phyloP scores from a whole-genome alignment of 2,797 vertebrate genomes.

The Bradypodion ventrale region DNA sequence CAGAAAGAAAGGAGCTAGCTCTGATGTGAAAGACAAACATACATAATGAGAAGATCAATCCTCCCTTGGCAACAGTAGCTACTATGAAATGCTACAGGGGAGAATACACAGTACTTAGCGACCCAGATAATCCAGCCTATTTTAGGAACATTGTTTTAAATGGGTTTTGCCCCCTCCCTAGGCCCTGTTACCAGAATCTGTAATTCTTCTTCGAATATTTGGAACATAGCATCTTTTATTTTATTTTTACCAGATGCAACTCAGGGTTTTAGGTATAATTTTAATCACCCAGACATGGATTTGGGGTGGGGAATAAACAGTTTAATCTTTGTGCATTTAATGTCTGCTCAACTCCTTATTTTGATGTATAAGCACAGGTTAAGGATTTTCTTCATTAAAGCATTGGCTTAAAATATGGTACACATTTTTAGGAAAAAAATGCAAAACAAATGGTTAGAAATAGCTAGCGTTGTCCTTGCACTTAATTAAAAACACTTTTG shows the following conservation, averaged over 20 bases:
- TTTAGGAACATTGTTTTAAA: conserved; percentile 78
- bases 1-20: conserved; percentile 73
- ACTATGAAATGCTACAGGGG: conserved; percentile 77
- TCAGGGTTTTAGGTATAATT: conserved; percentile 45
- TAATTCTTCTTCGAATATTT: conserved; percentile 59
- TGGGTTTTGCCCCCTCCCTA: background rate
- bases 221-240: conserved; percentile 49
- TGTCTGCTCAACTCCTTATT: conserved; percentile 34
- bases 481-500: conserved; percentile 38
- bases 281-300: conserved; percentile 9
- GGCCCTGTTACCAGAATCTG: conserved; percentile 58
- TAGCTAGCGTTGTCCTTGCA: conserved; percentile 60
- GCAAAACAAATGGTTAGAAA: conserved; percentile 57
- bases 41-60: conserved; percentile 79
- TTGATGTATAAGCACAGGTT: conserved; percentile 23
- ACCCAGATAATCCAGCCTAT: conserved; percentile 78
- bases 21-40: conserved; percentile 82
- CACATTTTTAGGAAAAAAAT: conserved; percentile 57
- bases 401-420: conserved; percentile 58
- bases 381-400: conserved; percentile 43
- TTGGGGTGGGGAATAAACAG: conserved; percentile 17
- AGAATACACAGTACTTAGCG: conserved; percentile 75
- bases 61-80: conserved; percentile 80
- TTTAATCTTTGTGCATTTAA: conserved; percentile 33
- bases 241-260: conserved; percentile 14